Evolutionary conservation across 2,888 invertebrate genomes (phyloP).

Genomic region (Drosophila greeni): DNA sequence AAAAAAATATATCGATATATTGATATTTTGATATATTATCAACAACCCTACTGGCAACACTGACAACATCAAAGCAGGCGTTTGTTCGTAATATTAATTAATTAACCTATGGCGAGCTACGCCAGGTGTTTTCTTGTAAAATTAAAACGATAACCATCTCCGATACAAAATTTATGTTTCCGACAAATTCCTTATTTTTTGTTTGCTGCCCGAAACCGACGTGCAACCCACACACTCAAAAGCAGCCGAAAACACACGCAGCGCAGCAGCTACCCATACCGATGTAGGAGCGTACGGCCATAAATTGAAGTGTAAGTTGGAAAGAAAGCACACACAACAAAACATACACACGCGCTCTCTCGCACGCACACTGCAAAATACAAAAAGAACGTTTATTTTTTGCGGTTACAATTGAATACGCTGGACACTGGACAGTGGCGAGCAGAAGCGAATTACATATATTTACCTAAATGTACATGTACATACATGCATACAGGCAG

Average conservation of each 20-base stretch:
- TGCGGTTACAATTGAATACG: conserved; percentile 5
- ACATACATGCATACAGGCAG: not conserved
- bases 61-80: not conserved
- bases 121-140: conserved; percentile 42
- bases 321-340: conserved; percentile 31
- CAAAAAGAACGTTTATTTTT: conserved; percentile 13
- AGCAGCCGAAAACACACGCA: conserved; percentile 10
- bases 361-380: conserved; percentile 23
- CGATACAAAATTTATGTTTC: conserved; percentile 44
- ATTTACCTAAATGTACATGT: not conserved
- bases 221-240: conserved; percentile 44
- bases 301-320: conserved; percentile 62
- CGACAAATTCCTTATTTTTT: not conserved
- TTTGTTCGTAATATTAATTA: conserved; percentile 1
- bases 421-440: not conserved
- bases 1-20: too few relatives aligned
- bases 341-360: conserved; percentile 14
- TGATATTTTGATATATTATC: too few relatives aligned
- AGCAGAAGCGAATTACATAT: not conserved
- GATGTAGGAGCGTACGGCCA: conserved; percentile 41
- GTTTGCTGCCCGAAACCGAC: conserved; percentile 28
- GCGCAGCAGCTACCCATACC: conserved; percentile 5
- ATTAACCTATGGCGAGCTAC: conserved; percentile 28
- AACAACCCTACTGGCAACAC: too few relatives aligned
- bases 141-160: conserved; percentile 22